These are phyloP conservation scores for Garrulus glandarius DNA, from an alignment of 2,797 vertebrate genomes.

Conservation along the genomic window DNA sequence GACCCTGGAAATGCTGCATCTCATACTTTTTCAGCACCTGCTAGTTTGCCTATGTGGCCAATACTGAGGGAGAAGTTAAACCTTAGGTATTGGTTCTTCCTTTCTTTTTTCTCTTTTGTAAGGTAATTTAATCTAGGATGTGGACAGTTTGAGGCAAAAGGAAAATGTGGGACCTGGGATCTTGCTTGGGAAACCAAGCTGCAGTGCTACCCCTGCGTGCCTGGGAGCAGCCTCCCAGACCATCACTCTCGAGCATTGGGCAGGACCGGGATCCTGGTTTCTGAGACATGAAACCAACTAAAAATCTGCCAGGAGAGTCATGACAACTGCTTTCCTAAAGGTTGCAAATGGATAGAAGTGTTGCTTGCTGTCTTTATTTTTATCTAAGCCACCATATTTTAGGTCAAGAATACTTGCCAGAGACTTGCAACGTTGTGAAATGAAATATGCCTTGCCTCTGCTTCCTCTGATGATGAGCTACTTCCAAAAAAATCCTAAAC, in stretches of 20 bases:
- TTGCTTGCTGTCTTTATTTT: not conserved
- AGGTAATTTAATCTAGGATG: not conserved
- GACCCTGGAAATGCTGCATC: not conserved
- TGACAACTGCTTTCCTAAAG: not conserved
- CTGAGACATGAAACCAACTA: not conserved
- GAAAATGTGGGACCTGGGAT: not conserved
- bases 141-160: not conserved
- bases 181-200: accelerated
- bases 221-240: not conserved
- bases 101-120: not conserved
- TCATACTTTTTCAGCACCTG: not conserved
- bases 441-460: not conserved
- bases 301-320: not conserved
- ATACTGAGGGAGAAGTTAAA: not conserved
- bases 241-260: not conserved
- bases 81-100: not conserved
- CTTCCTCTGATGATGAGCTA: not conserved
- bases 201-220: too few relatives aligned
- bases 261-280: not conserved
- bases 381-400: not conserved
- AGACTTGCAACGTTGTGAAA: not conserved
- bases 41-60: accelerated
- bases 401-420: not conserved
- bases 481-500: not conserved
- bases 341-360: not conserved